Evolutionary conservation across 1,140 invertebrate species (phyloP).

Genomic region (Helicoverpa zea): DNA sequence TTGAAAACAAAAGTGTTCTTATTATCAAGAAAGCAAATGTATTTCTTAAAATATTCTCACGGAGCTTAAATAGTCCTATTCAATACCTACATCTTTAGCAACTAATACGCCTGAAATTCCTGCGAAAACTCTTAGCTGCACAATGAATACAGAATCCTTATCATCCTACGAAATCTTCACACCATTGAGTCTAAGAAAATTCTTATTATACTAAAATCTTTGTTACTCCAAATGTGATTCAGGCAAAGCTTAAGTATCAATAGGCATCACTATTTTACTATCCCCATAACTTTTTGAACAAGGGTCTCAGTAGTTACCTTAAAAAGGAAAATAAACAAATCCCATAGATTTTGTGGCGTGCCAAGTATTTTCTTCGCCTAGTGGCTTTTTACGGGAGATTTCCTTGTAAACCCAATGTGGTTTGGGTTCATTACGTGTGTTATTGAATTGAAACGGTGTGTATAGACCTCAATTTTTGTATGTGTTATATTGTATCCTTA

Average conservation of each 20-base stretch:
- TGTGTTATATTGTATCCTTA: too few relatives aligned
- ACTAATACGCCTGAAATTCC: not conserved
- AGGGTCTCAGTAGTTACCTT: conserved; percentile 46
- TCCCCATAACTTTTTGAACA: conserved; percentile 45
- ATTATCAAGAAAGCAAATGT: too few relatives aligned
- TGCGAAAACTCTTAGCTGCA: not conserved
- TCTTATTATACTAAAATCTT: conserved; percentile 9
- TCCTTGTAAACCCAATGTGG: not conserved
- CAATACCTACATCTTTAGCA: too few relatives aligned
- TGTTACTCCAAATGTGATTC: conserved; percentile 17
- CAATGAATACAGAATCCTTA: not conserved
- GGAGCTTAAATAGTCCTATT: too few relatives aligned
- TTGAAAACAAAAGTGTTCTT: too few relatives aligned
- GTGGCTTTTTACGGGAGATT: not conserved
- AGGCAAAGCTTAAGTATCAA: conserved; percentile 50
- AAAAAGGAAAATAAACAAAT: conserved; percentile 30
- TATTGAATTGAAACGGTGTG: not conserved
- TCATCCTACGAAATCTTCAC: conserved; percentile 20
- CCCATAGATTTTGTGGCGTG: conserved; percentile 15
- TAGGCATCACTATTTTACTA: conserved; percentile 50
- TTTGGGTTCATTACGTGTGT: not conserved
- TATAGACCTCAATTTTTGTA: too few relatives aligned
- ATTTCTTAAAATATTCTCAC: too few relatives aligned
- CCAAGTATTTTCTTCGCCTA: conserved; percentile 9
- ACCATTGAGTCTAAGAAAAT: conserved; percentile 24